A percentile compares a stretch with the other conserved stretches of the same genome.
Evolutionary conservation across 35 echinoderm and acorn worm species (phyloP).

Genomic region (Apostichopus japonicus): DNA sequence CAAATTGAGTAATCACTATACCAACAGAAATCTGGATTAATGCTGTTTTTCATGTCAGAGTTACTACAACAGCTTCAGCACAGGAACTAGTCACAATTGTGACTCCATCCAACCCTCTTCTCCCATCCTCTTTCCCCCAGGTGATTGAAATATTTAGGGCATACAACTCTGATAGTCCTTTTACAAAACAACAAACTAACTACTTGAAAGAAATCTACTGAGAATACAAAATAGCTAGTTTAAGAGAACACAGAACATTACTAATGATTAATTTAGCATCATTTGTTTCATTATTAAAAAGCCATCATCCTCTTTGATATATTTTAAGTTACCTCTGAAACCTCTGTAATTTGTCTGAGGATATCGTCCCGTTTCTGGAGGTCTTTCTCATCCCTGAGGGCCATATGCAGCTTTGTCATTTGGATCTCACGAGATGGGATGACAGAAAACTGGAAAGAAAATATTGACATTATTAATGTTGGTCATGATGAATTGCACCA

Average conservation of each 20-base stretch:
- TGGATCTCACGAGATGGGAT: slow-evolving; percentile 53
- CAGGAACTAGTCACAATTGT: no score
- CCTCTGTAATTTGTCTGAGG: slow-evolving; percentile 28
- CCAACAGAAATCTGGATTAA: no score
- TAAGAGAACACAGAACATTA: no score
- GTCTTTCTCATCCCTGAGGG: slow-evolving; percentile 13
- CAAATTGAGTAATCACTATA: no score
- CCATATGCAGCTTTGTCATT: slow-evolving; percentile 53
- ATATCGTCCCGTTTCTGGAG: slow-evolving; percentile 21
- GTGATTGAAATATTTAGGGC: no score
- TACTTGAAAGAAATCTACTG: background rate
- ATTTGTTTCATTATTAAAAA: no score
- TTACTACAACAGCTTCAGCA: no score
- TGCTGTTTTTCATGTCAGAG: no score
- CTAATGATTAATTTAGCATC: no score
- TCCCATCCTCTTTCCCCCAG: background rate
- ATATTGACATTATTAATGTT: background rate
- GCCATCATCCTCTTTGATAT: no score
- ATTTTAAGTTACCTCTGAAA: slow-evolving; percentile 29
- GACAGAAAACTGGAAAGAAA: background rate
- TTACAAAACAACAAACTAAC: background rate
- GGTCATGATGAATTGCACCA: background rate
- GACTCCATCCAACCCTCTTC: no score
- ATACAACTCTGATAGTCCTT: background rate
- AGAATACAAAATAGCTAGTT: background rate